Conservation (phyloP, 1,140 invertebrate genomes). For the Lucilia sericata region DNA sequence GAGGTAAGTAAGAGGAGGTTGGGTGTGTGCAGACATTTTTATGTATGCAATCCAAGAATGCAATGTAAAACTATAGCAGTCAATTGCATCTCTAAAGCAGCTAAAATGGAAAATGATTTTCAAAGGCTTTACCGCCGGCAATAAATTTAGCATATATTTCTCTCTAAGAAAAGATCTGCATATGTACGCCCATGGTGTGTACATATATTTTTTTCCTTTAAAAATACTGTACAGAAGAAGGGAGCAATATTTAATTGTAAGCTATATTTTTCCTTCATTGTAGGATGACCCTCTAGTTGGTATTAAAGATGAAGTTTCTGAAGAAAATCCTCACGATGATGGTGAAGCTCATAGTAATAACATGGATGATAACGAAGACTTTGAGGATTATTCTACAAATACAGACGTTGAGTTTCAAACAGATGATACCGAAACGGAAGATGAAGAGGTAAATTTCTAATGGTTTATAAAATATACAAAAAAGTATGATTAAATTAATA, state of each 20-base stretch:
- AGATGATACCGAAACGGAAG: background rate
- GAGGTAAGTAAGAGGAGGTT: background rate
- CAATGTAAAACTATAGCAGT: background rate
- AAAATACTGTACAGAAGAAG: too few relatives aligned
- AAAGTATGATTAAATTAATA: too few relatives aligned
- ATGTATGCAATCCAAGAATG: background rate
- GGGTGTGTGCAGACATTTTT: background rate
- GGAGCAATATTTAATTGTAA: too few relatives aligned
- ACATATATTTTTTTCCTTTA: too few relatives aligned
- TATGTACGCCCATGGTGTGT: too few relatives aligned
- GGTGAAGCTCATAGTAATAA: background rate
- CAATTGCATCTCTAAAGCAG: too few relatives aligned
- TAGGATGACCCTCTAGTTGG: background rate
- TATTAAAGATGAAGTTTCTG: background rate
- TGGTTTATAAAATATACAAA: too few relatives aligned
- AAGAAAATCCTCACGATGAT: background rate
- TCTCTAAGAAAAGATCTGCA: too few relatives aligned
- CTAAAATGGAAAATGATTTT: too few relatives aligned
- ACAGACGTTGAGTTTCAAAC: background rate
- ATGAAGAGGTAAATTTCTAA: background rate
- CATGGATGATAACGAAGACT: background rate
- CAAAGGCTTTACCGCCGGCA: too few relatives aligned
- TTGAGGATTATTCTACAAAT: background rate
- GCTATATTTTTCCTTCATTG: background rate
- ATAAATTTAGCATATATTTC: too few relatives aligned